Evolutionary conservation across 2,797 vertebrate species (phyloP), one percentile per base, ranked within the genome.

Genomic region (Vespertilio murinus): DNA sequence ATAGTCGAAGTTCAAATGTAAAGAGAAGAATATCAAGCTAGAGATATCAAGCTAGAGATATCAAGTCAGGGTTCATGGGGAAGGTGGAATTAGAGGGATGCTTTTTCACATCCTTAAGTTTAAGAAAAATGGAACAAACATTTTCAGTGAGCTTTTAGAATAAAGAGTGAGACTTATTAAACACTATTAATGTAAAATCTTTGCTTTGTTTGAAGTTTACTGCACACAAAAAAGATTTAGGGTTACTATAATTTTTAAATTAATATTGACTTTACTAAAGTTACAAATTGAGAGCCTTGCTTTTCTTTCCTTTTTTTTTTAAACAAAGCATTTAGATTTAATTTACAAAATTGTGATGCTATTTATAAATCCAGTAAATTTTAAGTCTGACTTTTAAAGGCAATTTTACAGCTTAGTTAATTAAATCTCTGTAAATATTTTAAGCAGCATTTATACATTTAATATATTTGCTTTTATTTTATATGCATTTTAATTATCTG

Each of bases 391-490:
- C 11, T 91, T 91, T 92, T 83, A 78, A 78, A 73, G 52, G 20
- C 22, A 35, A 91, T 91, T 94, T 95, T 92, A 88, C 0, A 81
- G 54, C 17, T 94, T 69, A 70, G 35, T 93, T 93, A 80, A 93
- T 96, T 95, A 95, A 95, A 94, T 89, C 17, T 47, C 22, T 38
- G 81, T 93, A 91, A 93, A 85, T 94, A 95, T 95, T 95, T 96
- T 93, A 93, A 91, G 45, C 2, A 61, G 3, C 69, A 96, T 70
- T 69, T 95, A 77, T 91, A 45, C 17, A 47, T 78, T 93, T 93
- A 73, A 88, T 65, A 82, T 84, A 89, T 81, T 94, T 95, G 23
- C 30, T 85, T 95, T 89, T 82, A 45, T 80, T 94, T 94, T 64
- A 35, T 71, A 64, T 65, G 47, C 25, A 73, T 83, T 91, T 94